Percentiles rank a stretch among this genome's conserved stretches.
These are phyloP conservation scores for Loriculus beryllinus DNA, from an alignment of 2,797 vertebrate species.

Conservation along the genomic window DNA sequence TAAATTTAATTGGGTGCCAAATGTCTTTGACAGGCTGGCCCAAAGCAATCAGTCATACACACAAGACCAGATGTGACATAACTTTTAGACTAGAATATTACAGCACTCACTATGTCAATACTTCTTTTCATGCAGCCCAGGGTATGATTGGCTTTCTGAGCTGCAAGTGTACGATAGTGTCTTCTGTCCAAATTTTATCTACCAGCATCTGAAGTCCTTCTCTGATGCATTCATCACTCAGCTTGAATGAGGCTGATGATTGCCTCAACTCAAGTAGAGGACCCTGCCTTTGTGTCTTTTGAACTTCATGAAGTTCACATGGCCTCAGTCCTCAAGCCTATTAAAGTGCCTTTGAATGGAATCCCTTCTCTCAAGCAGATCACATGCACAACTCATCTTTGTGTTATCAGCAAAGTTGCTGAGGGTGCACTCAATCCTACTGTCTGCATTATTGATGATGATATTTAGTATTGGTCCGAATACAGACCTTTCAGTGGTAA, in stretches of 20 bases:
- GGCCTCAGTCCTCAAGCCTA: background rate
- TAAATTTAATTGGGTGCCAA: background rate
- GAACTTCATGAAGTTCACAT: background rate
- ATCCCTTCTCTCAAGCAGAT: background rate
- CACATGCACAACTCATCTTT: no score
- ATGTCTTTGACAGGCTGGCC: background rate
- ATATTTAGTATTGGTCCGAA: no score
- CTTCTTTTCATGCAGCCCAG: background rate
- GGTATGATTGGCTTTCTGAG: background rate
- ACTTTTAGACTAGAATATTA: background rate
- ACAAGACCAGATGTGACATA: background rate
- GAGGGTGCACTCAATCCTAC: background rate
- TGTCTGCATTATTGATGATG: background rate
- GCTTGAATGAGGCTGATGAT: background rate
- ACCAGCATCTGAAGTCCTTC: background rate
- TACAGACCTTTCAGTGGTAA: background rate
- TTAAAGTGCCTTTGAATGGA: background rate
- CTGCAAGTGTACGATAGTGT: no score
- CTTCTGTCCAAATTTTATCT: background rate
- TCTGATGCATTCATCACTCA: background rate
- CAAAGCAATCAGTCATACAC: background rate
- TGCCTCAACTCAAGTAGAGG: background rate
- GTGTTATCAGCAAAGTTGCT: background rate
- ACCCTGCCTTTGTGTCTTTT: background rate
- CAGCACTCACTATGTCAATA: background rate